Evolutionary conservation across 1,140 invertebrate species (phyloP).

Genomic region (Mya arenaria): DNA sequence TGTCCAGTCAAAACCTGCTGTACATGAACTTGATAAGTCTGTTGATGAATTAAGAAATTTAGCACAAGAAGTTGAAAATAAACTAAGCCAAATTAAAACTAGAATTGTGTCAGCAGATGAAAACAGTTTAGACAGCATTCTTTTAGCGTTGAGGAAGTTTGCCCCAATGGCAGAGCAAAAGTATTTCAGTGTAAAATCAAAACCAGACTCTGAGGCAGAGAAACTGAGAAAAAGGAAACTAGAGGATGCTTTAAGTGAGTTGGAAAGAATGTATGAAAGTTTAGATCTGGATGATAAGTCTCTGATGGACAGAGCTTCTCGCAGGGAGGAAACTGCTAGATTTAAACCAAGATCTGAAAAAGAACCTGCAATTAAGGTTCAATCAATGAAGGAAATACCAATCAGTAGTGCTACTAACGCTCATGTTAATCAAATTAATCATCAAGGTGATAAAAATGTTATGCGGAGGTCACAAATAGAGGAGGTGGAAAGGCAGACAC

Average conservation of each 20-base stretch:
- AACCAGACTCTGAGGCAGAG: slow-evolving; percentile 59
- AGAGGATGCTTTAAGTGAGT: slow-evolving; percentile 71
- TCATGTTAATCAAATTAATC: background rate
- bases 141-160: slow-evolving; percentile 71
- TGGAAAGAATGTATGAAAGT: slow-evolving; percentile 73
- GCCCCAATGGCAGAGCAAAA: slow-evolving; percentile 63
- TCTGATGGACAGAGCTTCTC: slow-evolving; percentile 53
- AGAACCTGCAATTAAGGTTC: background rate
- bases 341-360: background rate
- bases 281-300: slow-evolving; percentile 67
- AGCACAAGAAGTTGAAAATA: slow-evolving; percentile 72
- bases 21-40: slow-evolving; percentile 63
- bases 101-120: slow-evolving; percentile 74
- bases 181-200: slow-evolving; percentile 54
- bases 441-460: slow-evolving; percentile 33
- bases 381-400: background rate
- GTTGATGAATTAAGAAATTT: slow-evolving; percentile 73
- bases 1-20: background rate
- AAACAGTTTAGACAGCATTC: slow-evolving; percentile 71
- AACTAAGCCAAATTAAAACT: slow-evolving; percentile 70
- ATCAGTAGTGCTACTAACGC: background rate
- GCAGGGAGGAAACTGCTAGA: slow-evolving; percentile 51
- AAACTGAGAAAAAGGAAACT: slow-evolving; percentile 69
- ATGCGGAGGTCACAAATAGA: slow-evolving; percentile 56
- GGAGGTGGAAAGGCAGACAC: slow-evolving; percentile 68